These are phyloP conservation scores for Cyrtorhinus lividipennis DNA, from an alignment of 1,140 invertebrate species.

Conservation along the genomic window DNA sequence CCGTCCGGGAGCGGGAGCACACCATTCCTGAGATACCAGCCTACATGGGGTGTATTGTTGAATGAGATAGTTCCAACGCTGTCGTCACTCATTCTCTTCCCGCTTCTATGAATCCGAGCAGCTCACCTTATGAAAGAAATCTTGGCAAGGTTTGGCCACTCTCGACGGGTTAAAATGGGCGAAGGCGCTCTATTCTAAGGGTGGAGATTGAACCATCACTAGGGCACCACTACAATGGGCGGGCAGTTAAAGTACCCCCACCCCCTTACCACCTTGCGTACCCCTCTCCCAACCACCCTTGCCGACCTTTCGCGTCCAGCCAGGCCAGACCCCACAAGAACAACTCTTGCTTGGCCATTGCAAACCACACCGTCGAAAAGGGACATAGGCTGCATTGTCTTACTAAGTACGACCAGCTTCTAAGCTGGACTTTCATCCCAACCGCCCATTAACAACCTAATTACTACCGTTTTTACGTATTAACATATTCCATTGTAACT, in stretches of 20 bases:
- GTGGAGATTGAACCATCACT: not conserved
- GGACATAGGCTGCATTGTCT: not conserved
- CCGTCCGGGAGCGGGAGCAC: no score
- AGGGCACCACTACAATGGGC: no score
- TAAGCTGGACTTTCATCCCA: not conserved
- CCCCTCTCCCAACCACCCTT: no score
- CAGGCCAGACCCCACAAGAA: no score
- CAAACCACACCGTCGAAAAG: not conserved
- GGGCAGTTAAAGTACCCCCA: no score
- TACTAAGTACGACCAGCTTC: not conserved
- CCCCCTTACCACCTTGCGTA: no score
- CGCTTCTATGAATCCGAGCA: not conserved
- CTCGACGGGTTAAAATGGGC: not conserved
- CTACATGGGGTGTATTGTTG: not conserved
- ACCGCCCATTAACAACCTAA: constrained; percentile 6
- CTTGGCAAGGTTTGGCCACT: not conserved
- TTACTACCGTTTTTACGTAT: not conserved
- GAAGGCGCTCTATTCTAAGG: not conserved
- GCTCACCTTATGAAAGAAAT: not conserved
- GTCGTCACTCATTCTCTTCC: not conserved
- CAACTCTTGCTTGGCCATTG: no score
- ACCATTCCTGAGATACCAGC: no score
- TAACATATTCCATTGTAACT: constrained; percentile 5
- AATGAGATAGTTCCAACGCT: not conserved
- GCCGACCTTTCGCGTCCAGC: no score